These are phyloP conservation scores for Toxotes jaculatrix DNA, from an alignment of 2,113 vertebrate genomes.

Conservation along the genomic window DNA sequence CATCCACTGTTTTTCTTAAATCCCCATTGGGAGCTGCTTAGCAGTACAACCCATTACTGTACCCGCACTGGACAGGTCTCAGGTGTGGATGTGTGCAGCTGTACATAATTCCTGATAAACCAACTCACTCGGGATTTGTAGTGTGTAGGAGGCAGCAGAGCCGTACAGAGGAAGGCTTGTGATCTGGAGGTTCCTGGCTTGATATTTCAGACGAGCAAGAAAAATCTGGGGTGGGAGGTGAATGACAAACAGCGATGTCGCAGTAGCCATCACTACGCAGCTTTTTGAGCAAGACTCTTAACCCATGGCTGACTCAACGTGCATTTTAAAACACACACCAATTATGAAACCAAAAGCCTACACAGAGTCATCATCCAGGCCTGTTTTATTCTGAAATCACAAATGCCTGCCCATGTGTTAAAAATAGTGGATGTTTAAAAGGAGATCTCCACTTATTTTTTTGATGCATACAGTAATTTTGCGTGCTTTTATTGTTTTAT, in stretches of 20 bases:
- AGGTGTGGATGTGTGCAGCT: background rate
- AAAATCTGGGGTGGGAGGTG: slow-evolving; percentile 12
- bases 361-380: background rate
- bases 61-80: background rate
- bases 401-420: no score
- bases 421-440: no score
- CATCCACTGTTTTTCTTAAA: background rate
- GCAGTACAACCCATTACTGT: background rate
- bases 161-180: no score
- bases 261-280: background rate
- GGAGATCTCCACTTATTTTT: no score
- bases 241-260: slow-evolving; percentile 5
- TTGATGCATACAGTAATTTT: no score
- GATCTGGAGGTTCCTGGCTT: background rate
- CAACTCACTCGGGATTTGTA: background rate
- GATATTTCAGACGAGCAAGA: background rate
- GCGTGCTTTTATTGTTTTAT: no score
- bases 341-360: background rate
- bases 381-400: background rate
- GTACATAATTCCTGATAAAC: background rate
- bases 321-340: background rate
- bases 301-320: no score
- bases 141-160: slow-evolving; percentile 7
- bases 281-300: no score
- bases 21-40: background rate